Evolutionary conservation across 2,888 invertebrate species (phyloP), one percentile per base, ranked within the genome.

Genomic region (Lepidocyrtinus sp.): DNA sequence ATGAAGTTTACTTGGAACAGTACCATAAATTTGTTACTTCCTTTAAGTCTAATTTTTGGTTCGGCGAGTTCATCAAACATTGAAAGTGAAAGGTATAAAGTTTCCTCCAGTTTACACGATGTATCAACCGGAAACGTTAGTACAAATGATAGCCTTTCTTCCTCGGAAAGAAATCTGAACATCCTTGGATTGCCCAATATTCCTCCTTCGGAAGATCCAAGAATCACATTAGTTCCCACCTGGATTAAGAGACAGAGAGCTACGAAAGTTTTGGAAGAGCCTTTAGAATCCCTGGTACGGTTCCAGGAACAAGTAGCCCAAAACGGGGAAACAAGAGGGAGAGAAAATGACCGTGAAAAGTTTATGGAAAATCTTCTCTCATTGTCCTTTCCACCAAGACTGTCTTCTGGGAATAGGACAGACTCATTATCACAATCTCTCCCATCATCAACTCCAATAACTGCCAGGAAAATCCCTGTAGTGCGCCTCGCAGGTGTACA

Each of bases 231-330:
- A 62, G 26, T 65, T n/a, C 36, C 65, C 21, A n/a, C 12, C 2
- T 69, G 69, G 69, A 69, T 69, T n/a, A 21, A 55, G n/a, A 36
- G 36, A 36, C 36, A 24, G 15, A 68, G 62, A 69, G 15, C 62
- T 12, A 61, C 70, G 25, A 75, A 75, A 75, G 45, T 75, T 46
- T 50, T 75, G 24, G 75, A 69, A 15, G 46, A 75, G 19, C 75
- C 75, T 3, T 27, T 69, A 12, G 75, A 68, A 21, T 73, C 73
- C 45, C 73, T 73, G 0, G 25, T 59, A 26, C 61, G 62, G 27
- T 75, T 62, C 46, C 45, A 24, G 1, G 62, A 75, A 75, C 12
- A 19, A 2, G 50, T 25, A 15, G 59, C n/a, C 45, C n/a, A n/a
- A 36, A 12, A 36, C 36, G 36, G 36, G 36, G 36, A 36, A 12